Percentiles rank a stretch among this genome's conserved stretches.
Evolutionary conservation across 2,888 invertebrate species (phyloP).

Genomic region (Scotopteryx bipunctaria): DNA sequence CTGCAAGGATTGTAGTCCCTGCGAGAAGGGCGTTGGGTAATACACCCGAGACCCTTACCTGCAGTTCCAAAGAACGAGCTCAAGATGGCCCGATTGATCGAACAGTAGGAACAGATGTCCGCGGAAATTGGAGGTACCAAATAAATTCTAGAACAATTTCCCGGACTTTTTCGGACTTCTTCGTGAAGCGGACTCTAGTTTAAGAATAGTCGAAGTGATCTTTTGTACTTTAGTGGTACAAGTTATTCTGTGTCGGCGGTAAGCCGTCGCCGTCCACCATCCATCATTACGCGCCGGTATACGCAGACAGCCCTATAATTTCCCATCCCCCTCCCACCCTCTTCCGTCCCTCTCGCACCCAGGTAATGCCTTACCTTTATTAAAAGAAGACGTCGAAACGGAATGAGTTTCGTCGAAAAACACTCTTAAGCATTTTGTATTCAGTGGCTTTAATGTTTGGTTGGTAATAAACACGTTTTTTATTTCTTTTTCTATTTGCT

Average conservation of each 20-base stretch:
- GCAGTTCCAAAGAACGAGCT: no score
- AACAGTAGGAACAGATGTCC: no score
- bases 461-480: constrained; percentile 37
- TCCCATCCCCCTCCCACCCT: constrained; percentile 52
- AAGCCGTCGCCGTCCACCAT: constrained; percentile 60
- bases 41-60: no score
- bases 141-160: no score
- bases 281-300: constrained; percentile 71
- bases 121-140: no score
- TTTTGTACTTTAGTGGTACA: constrained; percentile 42
- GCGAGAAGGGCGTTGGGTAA: no score
- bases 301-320: constrained; percentile 77
- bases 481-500: constrained; percentile 20
- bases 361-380: constrained; percentile 53
- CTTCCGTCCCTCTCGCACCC: constrained; percentile 43
- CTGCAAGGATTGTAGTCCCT: no score
- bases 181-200: no score
- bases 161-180: no score
- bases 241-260: constrained; percentile 15
- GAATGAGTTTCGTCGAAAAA: constrained; percentile 70
- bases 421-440: constrained; percentile 51
- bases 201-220: no score
- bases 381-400: constrained; percentile 67
- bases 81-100: no score
- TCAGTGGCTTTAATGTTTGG: constrained; percentile 46